Evolutionary conservation across 2,888 invertebrate species (phyloP), one percentile per base, ranked within the genome.

Genomic region (Trichopria drosophilae): DNA sequence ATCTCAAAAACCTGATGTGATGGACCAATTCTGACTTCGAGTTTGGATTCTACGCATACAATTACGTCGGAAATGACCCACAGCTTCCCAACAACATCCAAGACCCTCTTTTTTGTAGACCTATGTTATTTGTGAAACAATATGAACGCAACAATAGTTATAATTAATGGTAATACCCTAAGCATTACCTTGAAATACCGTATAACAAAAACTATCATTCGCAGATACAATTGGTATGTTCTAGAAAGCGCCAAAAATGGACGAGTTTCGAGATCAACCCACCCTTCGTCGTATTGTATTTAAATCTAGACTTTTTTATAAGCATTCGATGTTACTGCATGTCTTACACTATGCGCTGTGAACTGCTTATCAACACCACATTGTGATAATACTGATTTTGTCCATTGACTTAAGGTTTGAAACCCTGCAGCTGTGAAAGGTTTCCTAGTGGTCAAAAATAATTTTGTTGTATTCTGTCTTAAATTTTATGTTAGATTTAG

Each of bases 391-490:
- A 49, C 37, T 13, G 28, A 12, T 31, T 40, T 39, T 13, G 40
- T 44, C 53, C 45, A 53, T 9, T 42, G 16, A 23, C 41, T 44
- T n/a, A 53, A 29, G 5, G 41, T 49, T 41, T 49, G 45, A 3
- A 37, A 19, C 9, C 31, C n/a, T 20, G 35, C 44, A 3, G 37
- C 19, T 39, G 44, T 49, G 23, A 35, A 31, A 4, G 45, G 49
- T 23, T 12, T 24, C n/a, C 40, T 53, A 9, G 24, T 35, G 9
- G 53, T 44, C 10, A 53, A 15, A 28, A 45, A 39, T 26, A 49
- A 34, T 5, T 13, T 39, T 18, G 44, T 35, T n/a, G n/a, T n/a
- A 9, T 37, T 15, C 31, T 12, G 28, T 36, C 43, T 29, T 18
- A 40, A 34, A 4, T 32, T 9, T 26, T 48, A 20, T 9, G 47